phyloP scores from a whole-genome alignment of 1,140 invertebrate species.

The Temnothorax curvispinosus region DNA sequence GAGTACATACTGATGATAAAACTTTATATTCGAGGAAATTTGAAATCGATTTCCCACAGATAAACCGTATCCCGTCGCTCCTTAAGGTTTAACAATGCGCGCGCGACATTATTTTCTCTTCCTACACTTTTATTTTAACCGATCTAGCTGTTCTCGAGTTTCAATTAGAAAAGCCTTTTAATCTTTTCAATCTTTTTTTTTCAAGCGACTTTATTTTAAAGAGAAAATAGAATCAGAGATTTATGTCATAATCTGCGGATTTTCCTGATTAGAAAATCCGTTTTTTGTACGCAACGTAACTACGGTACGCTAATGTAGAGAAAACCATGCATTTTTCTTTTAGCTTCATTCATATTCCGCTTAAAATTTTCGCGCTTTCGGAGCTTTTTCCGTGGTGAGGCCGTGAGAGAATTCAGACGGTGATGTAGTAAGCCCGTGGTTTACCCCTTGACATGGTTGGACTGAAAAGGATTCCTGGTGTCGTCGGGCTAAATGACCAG shows the following conservation, averaged over 20 bases:
- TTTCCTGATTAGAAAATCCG: not conserved
- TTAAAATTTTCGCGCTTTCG: not conserved
- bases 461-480: conserved; percentile 80
- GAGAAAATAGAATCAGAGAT: not conserved
- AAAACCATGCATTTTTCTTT: not conserved
- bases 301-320: not conserved
- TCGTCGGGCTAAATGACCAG: conserved; percentile 77
- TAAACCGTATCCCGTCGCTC: not conserved
- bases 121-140: not conserved
- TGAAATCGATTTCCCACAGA: not conserved
- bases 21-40: not conserved
- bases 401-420: conserved; percentile 72
- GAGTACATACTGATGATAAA: conserved; percentile 6
- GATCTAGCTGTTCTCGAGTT: not conserved
- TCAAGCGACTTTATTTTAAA: not conserved
- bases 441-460: conserved; percentile 81
- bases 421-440: conserved; percentile 82
- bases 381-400: not conserved
- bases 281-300: not conserved
- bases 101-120: not conserved
- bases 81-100: not conserved
- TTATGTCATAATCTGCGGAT: not conserved
- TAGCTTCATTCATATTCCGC: not conserved
- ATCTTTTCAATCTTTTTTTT: not conserved
- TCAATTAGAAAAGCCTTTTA: not conserved